A percentile compares a stretch with the other conserved stretches of the same genome.
These are phyloP conservation scores for Danionella dracula DNA, from an alignment of 2,797 vertebrate species.

Conservation along the genomic window DNA sequence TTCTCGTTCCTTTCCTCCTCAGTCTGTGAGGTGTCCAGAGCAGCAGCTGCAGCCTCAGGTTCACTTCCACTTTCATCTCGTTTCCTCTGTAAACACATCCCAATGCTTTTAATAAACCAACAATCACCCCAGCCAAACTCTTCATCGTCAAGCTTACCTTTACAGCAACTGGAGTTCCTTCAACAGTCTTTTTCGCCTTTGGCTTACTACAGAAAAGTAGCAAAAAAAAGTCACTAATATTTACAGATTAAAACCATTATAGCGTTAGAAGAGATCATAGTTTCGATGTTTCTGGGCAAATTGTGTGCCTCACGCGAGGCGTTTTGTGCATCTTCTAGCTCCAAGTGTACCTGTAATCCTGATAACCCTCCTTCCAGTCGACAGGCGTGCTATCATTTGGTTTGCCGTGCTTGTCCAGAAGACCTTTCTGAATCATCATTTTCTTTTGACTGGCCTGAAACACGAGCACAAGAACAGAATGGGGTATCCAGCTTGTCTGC, in stretches of 20 bases:
- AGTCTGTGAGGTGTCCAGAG: not conserved
- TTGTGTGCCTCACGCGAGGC: too few relatives aligned
- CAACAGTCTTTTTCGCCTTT: conserved; percentile 6
- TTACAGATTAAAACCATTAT: too few relatives aligned
- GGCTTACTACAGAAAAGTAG: not conserved
- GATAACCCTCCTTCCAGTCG: conserved; percentile 77
- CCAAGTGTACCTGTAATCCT: conserved; percentile 81
- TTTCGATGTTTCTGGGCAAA: too few relatives aligned
- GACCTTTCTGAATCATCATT: conserved; percentile 89
- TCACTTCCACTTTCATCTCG: conserved; percentile 44
- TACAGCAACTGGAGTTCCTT: not conserved
- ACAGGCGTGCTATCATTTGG: conserved; percentile 82
- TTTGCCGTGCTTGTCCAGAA: conserved; percentile 88
- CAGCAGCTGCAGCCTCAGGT: conserved; percentile 3
- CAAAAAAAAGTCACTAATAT: not conserved
- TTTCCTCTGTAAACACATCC: conserved; percentile 32
- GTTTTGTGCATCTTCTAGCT: too few relatives aligned
- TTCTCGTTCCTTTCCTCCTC: conserved; percentile 35
- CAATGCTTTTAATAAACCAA: too few relatives aligned
- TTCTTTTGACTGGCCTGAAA: conserved; percentile 90
- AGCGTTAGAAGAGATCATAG: too few relatives aligned
- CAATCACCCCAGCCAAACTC: too few relatives aligned
- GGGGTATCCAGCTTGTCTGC: too few relatives aligned
- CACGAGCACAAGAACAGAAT: too few relatives aligned
- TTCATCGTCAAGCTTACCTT: conserved; percentile 10